Conservation (phyloP, 2,113 vertebrate species). For the Gymnorhina tibicen region DNA sequence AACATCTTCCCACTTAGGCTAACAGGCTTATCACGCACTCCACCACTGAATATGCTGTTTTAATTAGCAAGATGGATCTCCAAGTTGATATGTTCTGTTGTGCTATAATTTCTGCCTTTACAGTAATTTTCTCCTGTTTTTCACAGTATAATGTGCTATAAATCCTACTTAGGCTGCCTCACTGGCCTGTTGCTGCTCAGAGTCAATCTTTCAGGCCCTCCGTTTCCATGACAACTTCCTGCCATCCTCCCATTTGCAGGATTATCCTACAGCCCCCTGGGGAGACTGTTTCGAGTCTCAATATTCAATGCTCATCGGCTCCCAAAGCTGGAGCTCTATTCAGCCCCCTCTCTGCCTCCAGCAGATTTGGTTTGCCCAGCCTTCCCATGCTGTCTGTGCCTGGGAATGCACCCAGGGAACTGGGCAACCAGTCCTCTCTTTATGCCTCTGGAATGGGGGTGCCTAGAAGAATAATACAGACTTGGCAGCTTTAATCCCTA, state of each 20-base stretch:
- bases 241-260: slow-evolving; percentile 23
- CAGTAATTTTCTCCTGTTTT: slow-evolving; percentile 80
- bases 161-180: slow-evolving; percentile 78
- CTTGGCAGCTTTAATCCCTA: not conserved
- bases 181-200: slow-evolving; percentile 68
- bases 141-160: slow-evolving; percentile 77
- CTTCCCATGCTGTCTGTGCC: not conserved
- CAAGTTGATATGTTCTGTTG: slow-evolving; percentile 73
- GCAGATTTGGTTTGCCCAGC: not conserved
- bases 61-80: slow-evolving; percentile 81
- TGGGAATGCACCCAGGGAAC: not conserved
- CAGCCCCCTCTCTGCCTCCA: not conserved
- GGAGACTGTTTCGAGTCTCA: not conserved
- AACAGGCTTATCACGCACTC: slow-evolving; percentile 64
- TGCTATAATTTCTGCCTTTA: slow-evolving; percentile 79
- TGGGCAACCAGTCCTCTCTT: not conserved
- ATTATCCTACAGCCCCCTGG: slow-evolving; percentile 64
- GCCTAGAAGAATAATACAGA: not conserved
- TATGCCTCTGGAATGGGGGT: not conserved
- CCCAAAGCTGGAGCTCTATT: not conserved
- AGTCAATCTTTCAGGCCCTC: slow-evolving; percentile 74
- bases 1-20: slow-evolving; percentile 66
- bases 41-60: slow-evolving; percentile 70
- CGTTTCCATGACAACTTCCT: slow-evolving; percentile 73
- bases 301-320: not conserved